Evolutionary conservation across 1,140 invertebrate genomes (phyloP), one percentile per base, ranked within the genome.

Genomic region (Drosophila pseudoobscura): DNA sequence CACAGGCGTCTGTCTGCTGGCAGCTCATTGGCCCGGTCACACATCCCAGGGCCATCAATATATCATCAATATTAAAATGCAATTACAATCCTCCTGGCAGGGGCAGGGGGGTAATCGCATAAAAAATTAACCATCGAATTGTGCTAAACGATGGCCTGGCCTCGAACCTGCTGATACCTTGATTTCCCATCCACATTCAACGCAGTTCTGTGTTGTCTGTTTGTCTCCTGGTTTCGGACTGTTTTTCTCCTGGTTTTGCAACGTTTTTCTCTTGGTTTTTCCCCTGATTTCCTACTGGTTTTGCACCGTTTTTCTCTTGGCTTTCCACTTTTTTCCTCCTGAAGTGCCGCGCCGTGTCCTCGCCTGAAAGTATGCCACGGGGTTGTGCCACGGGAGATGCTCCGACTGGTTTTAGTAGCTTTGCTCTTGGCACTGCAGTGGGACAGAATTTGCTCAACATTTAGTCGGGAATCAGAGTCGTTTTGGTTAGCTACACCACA

Each of bases 1-100:
- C 52, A n/a, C 20, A 8, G 64, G 26, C 65, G 60, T 71, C 11
- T 26, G 24, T 26, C 24, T 26, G 24, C 24, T 6, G 4, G 5
- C 24, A 6, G 35, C 35, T 39, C 35, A 39, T 39, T 39, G 35
- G 35, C 35, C 59, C 62, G 79, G 15, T 63, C 39, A 45, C 51
- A 64, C 63, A 70, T 49, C 53, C 31, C 47, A 63, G 51, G 44
- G 31, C 22, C 70, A 62, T 62, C 69, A 73, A 73, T 73, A 63
- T 73, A 73, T 73, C 80, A 83, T 84, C 76, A 80, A 83, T 80
- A 85, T 85, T 75, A 62, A 80, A 83, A 79, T 84, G 71, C 80
- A 84, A 84, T 83, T 83, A 75, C 75, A 58, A 70, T 49, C 44
- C 57, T 50, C 63, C 46, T 49, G 50, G 31, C 51, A 52, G 47